phyloP scores from a whole-genome alignment of 1,140 invertebrate species.

The Epicauta chinensis region DNA sequence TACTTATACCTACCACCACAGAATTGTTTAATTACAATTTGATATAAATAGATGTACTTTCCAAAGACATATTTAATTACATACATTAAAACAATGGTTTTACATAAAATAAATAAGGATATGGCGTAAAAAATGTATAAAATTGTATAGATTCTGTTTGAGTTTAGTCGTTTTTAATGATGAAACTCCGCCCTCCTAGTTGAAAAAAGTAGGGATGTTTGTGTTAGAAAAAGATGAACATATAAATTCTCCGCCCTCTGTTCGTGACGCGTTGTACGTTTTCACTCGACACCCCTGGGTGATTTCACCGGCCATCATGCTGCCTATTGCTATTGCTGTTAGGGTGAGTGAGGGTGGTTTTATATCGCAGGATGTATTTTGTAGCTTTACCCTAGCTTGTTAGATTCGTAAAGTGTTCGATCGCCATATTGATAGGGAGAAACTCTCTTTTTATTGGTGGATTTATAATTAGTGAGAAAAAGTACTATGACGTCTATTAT shows the following conservation, averaged over 20 bases:
- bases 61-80: no score
- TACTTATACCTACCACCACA: no score
- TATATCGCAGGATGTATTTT: slow-evolving; percentile 9
- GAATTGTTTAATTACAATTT: no score
- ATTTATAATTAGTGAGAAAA: slow-evolving; percentile 17
- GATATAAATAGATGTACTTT: no score
- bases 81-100: no score
- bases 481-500: slow-evolving; percentile 5
- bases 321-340: background rate
- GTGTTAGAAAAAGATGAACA: background rate
- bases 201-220: background rate
- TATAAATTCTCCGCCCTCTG: background rate
- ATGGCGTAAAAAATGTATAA: no score
- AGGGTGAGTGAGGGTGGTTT: slow-evolving; percentile 20
- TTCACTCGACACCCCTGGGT: slow-evolving; percentile 13
- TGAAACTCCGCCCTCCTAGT: background rate
- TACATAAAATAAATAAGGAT: no score
- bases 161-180: background rate
- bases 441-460: slow-evolving; percentile 23
- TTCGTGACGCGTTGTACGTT: slow-evolving; percentile 3
- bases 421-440: slow-evolving; percentile 23
- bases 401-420: slow-evolving; percentile 20
- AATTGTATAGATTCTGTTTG: background rate
- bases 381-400: slow-evolving; percentile 12
- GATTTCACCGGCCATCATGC: slow-evolving; percentile 20